phyloP scores from a whole-genome alignment of 1,140 invertebrate genomes.

The Conus ventricosus region DNA sequence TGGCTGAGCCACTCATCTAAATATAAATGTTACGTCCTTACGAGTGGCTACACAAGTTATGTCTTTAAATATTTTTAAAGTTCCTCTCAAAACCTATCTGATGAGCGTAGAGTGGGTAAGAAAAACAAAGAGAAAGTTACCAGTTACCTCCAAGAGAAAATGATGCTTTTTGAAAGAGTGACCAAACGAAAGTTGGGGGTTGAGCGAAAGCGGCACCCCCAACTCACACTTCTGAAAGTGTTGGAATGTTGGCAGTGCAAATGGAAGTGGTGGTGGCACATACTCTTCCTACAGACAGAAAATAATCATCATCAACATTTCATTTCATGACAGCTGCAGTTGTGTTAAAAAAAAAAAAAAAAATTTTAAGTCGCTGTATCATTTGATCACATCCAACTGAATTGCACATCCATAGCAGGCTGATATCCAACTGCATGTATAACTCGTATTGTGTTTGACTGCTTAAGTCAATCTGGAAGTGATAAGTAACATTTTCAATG shows the following conservation, averaged over 20 bases:
- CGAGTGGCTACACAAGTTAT: not conserved
- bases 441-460: too few relatives aligned
- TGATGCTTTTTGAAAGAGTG: slow-evolving; percentile 55
- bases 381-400: not conserved
- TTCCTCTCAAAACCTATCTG: not conserved
- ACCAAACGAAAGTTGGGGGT: slow-evolving; percentile 49
- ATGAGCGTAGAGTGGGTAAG: not conserved
- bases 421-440: not conserved
- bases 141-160: slow-evolving; percentile 61
- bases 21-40: not conserved
- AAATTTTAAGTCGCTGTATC: too few relatives aligned
- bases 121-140: not conserved
- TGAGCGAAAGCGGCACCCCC: not conserved
- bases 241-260: slow-evolving; percentile 48
- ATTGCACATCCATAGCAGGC: not conserved
- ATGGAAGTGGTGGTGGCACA: slow-evolving; percentile 55
- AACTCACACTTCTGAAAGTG: slow-evolving; percentile 30
- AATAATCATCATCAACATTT: not conserved
- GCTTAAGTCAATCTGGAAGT: too few relatives aligned
- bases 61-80: not conserved
- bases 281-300: slow-evolving; percentile 52
- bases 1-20: too few relatives aligned
- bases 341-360: not conserved
- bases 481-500: too few relatives aligned
- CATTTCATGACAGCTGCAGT: not conserved